These are phyloP conservation scores for Aplysia californica DNA, from an alignment of 1,140 invertebrate genomes.

Conservation along the genomic window DNA sequence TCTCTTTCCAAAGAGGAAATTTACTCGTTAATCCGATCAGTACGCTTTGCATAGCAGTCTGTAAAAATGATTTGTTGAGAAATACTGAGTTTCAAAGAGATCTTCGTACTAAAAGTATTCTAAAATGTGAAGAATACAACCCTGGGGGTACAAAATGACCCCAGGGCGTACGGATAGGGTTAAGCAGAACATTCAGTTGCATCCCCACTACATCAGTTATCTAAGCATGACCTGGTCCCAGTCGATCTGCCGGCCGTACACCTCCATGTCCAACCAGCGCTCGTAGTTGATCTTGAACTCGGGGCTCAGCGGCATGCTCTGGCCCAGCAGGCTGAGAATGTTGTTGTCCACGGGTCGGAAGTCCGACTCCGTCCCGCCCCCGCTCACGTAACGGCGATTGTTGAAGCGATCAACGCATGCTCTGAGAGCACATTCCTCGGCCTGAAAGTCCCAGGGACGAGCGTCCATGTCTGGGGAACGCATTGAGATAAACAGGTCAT, in stretches of 20 bases:
- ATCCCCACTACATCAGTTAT: too few relatives aligned
- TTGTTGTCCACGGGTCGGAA: constrained; percentile 88
- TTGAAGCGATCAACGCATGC: constrained; percentile 96
- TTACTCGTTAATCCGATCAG: too few relatives aligned
- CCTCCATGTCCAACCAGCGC: constrained; percentile 95
- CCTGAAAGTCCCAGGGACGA: constrained; percentile 98
- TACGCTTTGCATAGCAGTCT: too few relatives aligned
- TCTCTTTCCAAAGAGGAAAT: too few relatives aligned
- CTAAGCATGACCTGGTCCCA: constrained; percentile 73
- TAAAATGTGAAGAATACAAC: too few relatives aligned
- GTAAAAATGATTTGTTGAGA: too few relatives aligned
- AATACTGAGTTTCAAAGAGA: too few relatives aligned
- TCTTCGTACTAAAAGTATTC: too few relatives aligned
- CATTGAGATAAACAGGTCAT: too few relatives aligned
- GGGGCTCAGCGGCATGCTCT: constrained; percentile 82
- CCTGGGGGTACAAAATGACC: too few relatives aligned
- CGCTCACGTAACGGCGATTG: constrained; percentile 82
- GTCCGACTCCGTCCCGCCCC: constrained; percentile 70
- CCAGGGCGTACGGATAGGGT: too few relatives aligned
- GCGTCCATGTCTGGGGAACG: constrained; percentile 86
- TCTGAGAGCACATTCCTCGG: constrained; percentile 94
- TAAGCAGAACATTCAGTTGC: too few relatives aligned
- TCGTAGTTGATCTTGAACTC: constrained; percentile 98
- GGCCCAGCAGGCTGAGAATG: constrained; percentile 84
- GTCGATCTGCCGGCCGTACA: constrained; percentile 83